A percentile compares a stretch with the other conserved stretches of the same genome.
Evolutionary conservation across 2,888 invertebrate genomes (phyloP).

Genomic region (Aporophyla lueneburgensis): DNA sequence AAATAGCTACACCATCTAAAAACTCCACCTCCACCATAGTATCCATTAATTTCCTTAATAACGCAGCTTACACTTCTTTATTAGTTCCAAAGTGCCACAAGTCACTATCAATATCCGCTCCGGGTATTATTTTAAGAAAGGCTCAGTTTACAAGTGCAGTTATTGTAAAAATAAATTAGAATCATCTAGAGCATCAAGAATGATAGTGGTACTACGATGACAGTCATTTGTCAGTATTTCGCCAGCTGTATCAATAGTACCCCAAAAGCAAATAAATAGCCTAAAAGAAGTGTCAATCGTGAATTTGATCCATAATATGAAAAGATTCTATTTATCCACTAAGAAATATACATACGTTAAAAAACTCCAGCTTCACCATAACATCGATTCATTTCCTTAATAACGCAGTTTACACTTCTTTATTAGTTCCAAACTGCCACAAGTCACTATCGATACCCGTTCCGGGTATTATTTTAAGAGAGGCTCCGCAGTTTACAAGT

Average conservation of each 20-base stretch:
- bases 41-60: constrained; percentile 31
- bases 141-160: constrained; percentile 81
- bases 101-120: constrained; percentile 58
- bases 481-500: constrained; percentile 79
- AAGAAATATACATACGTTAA: not conserved
- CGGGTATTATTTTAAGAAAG: constrained; percentile 75
- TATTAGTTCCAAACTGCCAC: constrained; percentile 67
- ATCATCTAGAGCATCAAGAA: too few species aligned
- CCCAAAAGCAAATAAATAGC: too few species aligned
- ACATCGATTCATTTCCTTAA: constrained; percentile 28
- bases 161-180: constrained; percentile 83
- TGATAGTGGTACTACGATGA: too few species aligned
- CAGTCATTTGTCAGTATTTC: too few species aligned
- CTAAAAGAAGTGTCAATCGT: too few species aligned
- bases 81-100: constrained; percentile 67
- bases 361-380: not conserved
- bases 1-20: not conserved
- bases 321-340: too few species aligned
- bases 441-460: constrained; percentile 62
- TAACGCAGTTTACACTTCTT: constrained; percentile 43
- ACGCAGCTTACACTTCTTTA: constrained; percentile 50
- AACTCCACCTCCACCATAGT: not conserved
- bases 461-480: constrained; percentile 75
- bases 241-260: too few species aligned
- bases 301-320: too few species aligned